phyloP scores from a whole-genome alignment of 2,113 vertebrate genomes.

The Melanostigma gelatinosum region DNA sequence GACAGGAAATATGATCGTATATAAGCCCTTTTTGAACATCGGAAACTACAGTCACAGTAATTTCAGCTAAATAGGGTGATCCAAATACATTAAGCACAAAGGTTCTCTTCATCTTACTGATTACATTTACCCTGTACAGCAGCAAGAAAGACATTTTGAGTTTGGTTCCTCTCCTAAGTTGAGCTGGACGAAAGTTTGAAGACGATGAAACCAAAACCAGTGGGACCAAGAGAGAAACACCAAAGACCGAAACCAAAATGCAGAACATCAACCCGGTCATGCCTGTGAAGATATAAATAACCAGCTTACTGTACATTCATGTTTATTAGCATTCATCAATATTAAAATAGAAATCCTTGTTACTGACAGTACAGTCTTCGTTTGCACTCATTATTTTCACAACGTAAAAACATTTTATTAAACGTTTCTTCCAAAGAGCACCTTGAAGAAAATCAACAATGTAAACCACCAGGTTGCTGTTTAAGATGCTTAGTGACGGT shows the following conservation, averaged over 20 bases:
- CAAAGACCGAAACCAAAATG: slow-evolving; percentile 4
- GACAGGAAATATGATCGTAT: not conserved
- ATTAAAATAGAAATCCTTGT: not conserved
- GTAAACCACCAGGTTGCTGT: not conserved
- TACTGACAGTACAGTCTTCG: not conserved
- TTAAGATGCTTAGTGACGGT: not conserved
- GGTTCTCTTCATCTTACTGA: not conserved
- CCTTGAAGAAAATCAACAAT: not conserved
- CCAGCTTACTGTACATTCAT: not conserved
- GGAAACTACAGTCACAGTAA: not conserved
- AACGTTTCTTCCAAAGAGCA: not conserved
- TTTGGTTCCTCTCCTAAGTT: not conserved
- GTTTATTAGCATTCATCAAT: slow-evolving; percentile 49
- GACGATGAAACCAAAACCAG: slow-evolving; percentile 18
- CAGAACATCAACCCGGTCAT: no score
- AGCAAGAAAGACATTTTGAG: not conserved
- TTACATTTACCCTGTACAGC: not conserved
- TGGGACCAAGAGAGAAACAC: not conserved
- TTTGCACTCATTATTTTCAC: not conserved
- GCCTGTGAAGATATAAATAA: not conserved
- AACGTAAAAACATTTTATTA: not conserved
- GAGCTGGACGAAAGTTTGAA: not conserved
- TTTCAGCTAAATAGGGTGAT: not conserved
- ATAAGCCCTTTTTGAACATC: not conserved
- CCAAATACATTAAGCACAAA: not conserved